A percentile compares a stretch with the other conserved stretches of the same genome.
Evolutionary conservation across 2,797 vertebrate genomes (phyloP).

Genomic region (Hybognathus amarus): DNA sequence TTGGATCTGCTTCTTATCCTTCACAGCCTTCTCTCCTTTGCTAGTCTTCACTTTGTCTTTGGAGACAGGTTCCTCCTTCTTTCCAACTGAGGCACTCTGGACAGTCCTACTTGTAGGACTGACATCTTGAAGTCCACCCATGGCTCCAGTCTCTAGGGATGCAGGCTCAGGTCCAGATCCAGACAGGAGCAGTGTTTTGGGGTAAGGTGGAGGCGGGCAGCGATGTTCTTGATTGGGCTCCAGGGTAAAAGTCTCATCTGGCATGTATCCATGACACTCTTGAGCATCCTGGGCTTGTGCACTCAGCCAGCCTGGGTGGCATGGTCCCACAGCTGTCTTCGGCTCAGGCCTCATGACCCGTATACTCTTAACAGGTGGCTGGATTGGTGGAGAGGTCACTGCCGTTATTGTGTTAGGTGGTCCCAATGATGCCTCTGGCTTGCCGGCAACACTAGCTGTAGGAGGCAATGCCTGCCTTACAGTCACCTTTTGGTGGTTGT

Average conservation of each 20-base stretch:
- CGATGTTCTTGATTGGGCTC: slow-evolving; percentile 85
- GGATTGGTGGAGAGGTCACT: slow-evolving; percentile 92
- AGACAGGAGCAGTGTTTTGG: slow-evolving; percentile 86
- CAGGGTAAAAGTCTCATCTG: slow-evolving; percentile 79
- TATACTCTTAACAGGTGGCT: slow-evolving; percentile 96
- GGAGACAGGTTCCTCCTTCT: slow-evolving; percentile 74
- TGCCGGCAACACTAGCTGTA: slow-evolving; percentile 67
- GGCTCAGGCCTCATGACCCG: slow-evolving; percentile 95
- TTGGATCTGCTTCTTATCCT: slow-evolving; percentile 98
- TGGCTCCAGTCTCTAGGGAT: slow-evolving; percentile 79
- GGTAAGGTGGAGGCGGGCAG: slow-evolving; percentile 93
- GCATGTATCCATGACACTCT: slow-evolving; percentile 82
- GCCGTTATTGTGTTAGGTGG: slow-evolving; percentile 93
- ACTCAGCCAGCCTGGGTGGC: slow-evolving; percentile 91
- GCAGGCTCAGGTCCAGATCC: slow-evolving; percentile 76
- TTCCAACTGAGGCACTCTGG: slow-evolving; percentile 67
- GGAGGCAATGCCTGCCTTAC: slow-evolving; percentile 80
- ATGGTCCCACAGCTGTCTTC: slow-evolving; percentile 95
- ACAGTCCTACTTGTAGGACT: slow-evolving; percentile 62
- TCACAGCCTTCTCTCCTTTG: slow-evolving; percentile 85
- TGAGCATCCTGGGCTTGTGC: slow-evolving; percentile 75
- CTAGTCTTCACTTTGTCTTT: slow-evolving; percentile 83
- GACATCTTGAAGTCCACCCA: slow-evolving; percentile 76
- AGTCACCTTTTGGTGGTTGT: slow-evolving; percentile 85
- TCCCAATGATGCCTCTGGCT: slow-evolving; percentile 82